Evolutionary conservation across 2,888 invertebrate genomes (phyloP).

Genomic region (Drosophila recens): DNA sequence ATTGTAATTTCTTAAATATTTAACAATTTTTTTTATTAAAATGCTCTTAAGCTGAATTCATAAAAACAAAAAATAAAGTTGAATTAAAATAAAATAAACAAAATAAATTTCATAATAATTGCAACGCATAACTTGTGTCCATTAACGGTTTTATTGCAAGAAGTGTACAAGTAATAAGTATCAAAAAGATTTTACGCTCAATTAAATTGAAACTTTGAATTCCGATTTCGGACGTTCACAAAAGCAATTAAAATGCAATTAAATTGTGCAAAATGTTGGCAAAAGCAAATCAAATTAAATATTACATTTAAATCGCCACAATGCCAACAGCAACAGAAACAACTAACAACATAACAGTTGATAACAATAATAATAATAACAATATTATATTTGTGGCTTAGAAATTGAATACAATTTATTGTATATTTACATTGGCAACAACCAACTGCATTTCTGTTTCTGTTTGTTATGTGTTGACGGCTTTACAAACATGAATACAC

Average conservation of each 20-base stretch:
- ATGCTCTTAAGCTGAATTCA: background rate
- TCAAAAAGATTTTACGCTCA: slow-evolving; percentile 37
- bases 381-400: slow-evolving; percentile 35
- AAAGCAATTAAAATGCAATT: slow-evolving; percentile 72
- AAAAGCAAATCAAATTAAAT: slow-evolving; percentile 41
- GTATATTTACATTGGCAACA: slow-evolving; percentile 43
- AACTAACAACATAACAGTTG: slow-evolving; percentile 9
- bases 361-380: slow-evolving; percentile 7
- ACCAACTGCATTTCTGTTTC: slow-evolving; percentile 38
- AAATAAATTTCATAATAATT: slow-evolving; percentile 3
- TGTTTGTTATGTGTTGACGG: slow-evolving; percentile 25
- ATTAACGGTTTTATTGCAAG: slow-evolving; percentile 12
- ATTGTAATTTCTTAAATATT: no score
- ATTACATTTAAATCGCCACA: slow-evolving; percentile 21
- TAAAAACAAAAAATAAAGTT: slow-evolving; percentile 2
- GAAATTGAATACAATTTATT: slow-evolving; percentile 48
- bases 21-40: background rate
- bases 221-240: slow-evolving; percentile 26
- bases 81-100: background rate
- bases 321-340: slow-evolving; percentile 21
- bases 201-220: slow-evolving; percentile 56
- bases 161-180: slow-evolving; percentile 2
- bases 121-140: background rate
- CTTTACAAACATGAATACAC: slow-evolving; percentile 16
- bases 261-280: slow-evolving; percentile 40